Conservation (phyloP, 2,797 vertebrate species). For the Poecilia gillii region DNA sequence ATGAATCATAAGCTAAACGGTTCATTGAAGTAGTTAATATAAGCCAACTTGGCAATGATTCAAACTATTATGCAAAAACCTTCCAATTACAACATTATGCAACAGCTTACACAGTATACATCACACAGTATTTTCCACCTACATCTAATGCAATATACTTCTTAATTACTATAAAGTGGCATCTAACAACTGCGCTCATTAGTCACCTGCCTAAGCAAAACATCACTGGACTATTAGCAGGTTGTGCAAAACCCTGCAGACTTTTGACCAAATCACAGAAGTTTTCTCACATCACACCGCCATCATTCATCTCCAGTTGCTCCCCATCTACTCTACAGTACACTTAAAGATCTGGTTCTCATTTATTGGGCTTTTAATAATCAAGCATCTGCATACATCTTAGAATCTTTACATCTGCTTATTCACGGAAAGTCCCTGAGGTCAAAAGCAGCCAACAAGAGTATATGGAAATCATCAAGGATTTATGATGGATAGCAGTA, state of each 20-base stretch:
- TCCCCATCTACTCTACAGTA: background rate
- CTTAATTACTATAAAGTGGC: background rate
- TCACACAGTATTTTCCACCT: background rate
- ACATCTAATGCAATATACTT: background rate
- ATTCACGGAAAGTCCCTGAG: background rate
- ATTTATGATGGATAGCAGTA: background rate
- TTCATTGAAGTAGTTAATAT: background rate
- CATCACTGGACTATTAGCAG: background rate
- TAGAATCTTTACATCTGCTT: background rate
- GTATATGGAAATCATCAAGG: background rate
- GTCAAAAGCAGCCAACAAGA: background rate
- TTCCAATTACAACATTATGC: background rate
- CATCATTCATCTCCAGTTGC: background rate
- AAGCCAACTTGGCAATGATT: background rate
- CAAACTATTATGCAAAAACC: background rate
- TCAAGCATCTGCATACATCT: background rate
- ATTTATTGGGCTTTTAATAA: background rate
- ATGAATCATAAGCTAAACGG: background rate
- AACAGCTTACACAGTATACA: background rate
- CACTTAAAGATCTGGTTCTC: background rate
- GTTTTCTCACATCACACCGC: background rate
- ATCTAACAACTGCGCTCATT: background rate
- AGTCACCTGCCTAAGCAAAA: background rate
- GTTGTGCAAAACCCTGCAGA: background rate
- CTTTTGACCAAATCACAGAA: background rate